Base-by-base conservation (phyloP, 1,140 invertebrate genomes). In the Spodoptera litura region DNA sequence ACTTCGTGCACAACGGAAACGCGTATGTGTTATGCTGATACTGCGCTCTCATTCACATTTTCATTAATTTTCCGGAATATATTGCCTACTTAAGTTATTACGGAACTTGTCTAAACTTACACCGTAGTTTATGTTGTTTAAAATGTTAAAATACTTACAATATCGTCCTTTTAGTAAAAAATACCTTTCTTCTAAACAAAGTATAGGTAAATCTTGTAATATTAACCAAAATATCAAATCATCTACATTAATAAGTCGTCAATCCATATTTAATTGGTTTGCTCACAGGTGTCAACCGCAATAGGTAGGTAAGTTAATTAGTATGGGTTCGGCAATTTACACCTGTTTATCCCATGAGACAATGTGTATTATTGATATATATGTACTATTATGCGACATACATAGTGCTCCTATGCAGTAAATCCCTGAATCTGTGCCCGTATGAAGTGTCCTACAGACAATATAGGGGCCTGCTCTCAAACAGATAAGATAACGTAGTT, bases 1-100 rank as follows among this genome's bases (percentile, higher is more conserved):
- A 87, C 86, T 87, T 81, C 81, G 76, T 82, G 82, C 83, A 71
- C 52, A 52, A 81, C 64, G 78, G 77, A 78, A 73, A 70, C 70
- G 79, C 78, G 75, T 62, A 68, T 89, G 86, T 86, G 81, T 76
- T 25, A 74, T 78, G 78, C 84, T 85, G 85, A 89, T 89, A 90
- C 62, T 82, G 78, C 71, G 62, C 66, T 81, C 78, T 80, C 80
- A 81, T 55, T 71, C 79, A 9, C 61, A 79, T 78, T 78, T 72
- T 73, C 77, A 78, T 78, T 61, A 64, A 79, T 75, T 79, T 75
- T 68, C 35, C 58, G 31, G 25, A 72, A 80, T 51, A 75, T 75
- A 62, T 79, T 75, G 56, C 61, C 70, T n/a, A 13, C 51, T 53
- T 66, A 68, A 68, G 25, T 68, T 68, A 53, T 52, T 68, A 68